These are phyloP conservation scores for Chromis chromis DNA, from an alignment of 2,797 vertebrate genomes.

Conservation along the genomic window DNA sequence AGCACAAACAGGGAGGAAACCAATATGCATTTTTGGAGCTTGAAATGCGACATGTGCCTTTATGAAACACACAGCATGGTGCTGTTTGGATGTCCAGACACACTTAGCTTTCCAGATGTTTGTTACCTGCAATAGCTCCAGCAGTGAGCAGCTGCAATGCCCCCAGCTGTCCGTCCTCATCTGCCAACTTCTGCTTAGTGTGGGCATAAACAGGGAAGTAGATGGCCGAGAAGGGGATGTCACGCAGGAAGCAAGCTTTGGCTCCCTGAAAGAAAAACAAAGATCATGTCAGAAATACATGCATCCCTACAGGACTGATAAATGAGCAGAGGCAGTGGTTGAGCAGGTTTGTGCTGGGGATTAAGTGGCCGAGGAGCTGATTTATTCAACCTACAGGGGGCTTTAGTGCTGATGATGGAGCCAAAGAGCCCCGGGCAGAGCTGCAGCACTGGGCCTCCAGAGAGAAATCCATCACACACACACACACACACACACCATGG, in stretches of 20 bases:
- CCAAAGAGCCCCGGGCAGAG: conserved; percentile 67
- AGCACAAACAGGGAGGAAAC: conserved; percentile 12
- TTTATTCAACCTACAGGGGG: conserved; percentile 58
- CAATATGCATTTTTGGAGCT: conserved; percentile 26
- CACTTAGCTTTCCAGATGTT: conserved; percentile 51
- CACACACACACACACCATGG: conserved; percentile 46
- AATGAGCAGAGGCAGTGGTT: conserved; percentile 31
- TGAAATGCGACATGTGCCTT: conserved; percentile 26
- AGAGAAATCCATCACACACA: conserved; percentile 65
- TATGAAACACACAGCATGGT: conserved; percentile 25
- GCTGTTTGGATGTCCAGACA: conserved; percentile 8
- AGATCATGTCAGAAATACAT: conserved; percentile 2
- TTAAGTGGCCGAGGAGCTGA: conserved; percentile 62
- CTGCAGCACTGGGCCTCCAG: conserved; percentile 54
- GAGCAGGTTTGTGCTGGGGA: conserved; percentile 50
- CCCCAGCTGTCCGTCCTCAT: conserved; percentile 90
- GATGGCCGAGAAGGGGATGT: conserved; percentile 98
- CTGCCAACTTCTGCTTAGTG: conserved; percentile 88
- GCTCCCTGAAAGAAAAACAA: conserved; percentile 86
- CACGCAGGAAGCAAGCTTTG: conserved; percentile 96
- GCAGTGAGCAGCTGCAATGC: conserved; percentile 93
- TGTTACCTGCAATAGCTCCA: conserved; percentile 95
- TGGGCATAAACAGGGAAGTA: conserved; percentile 98
- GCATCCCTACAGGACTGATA: conserved; percentile 4
- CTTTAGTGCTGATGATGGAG: conserved; percentile 67